phyloP scores from a whole-genome alignment of 2,888 invertebrate species.

The Cabera pusaria region DNA sequence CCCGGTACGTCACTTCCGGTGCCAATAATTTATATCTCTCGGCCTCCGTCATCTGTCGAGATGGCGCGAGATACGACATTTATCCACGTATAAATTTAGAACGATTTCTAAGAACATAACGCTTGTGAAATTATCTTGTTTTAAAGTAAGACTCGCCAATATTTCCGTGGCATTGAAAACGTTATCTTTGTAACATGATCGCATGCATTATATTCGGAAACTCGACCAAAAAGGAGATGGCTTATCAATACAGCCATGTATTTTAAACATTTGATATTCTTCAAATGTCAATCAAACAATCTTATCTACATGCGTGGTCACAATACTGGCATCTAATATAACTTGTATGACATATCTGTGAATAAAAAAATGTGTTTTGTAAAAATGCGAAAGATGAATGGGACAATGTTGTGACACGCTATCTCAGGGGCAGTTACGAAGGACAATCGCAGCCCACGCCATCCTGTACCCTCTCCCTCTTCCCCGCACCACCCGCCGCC shows the following conservation, averaged over 20 bases:
- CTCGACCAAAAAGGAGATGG: too few species aligned
- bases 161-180: slow-evolving; percentile 6
- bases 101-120: slow-evolving; percentile 68
- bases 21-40: slow-evolving; percentile 78
- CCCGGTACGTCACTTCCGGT: slow-evolving; percentile 79
- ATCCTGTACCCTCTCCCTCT: slow-evolving; percentile 45
- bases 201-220: too few species aligned
- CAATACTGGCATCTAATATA: slow-evolving; percentile 20
- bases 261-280: slow-evolving; percentile 5
- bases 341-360: slow-evolving; percentile 14
- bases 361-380: slow-evolving; percentile 18
- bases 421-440: slow-evolving; percentile 67
- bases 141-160: slow-evolving; percentile 21
- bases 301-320: slow-evolving; percentile 6
- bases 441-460: slow-evolving; percentile 70
- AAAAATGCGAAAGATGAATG: slow-evolving; percentile 39
- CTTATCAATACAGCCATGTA: too few species aligned
- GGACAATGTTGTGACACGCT: slow-evolving; percentile 54
- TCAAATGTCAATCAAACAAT: slow-evolving; percentile 12
- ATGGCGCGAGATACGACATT: slow-evolving; percentile 73
- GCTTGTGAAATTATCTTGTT: slow-evolving; percentile 61
- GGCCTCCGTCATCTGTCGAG: slow-evolving; percentile 73
- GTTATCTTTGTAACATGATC: too few species aligned
- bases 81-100: slow-evolving; percentile 73
- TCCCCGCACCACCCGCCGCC: slow-evolving; percentile 36